Evolutionary conservation across 2,888 invertebrate species (phyloP), one percentile per base, ranked within the genome.

Genomic region (Phengaris arion): DNA sequence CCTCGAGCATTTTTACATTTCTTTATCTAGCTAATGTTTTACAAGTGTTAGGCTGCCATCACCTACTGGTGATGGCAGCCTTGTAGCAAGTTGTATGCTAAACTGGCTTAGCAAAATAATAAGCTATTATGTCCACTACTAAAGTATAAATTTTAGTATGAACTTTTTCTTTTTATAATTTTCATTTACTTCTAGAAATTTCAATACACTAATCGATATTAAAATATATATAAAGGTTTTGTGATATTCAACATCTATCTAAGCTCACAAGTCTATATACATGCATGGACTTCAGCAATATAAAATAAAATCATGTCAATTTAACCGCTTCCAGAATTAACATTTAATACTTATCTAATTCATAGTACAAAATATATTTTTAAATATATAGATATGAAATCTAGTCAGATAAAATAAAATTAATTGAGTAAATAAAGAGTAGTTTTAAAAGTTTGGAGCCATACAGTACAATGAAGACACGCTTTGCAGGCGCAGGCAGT

Each of bases 351-450:
- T 72, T 72, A 54, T 22, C 51, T 52, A 54, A 10, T 72, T 72
- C 72, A 72, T 72, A 72, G 54, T 72, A 72, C 72, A 72, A 72
- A 72, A 72, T 72, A 72, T 72, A 72, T 72, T 72, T 72, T 72
- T 54, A 72, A 72, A 72, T 72, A 72, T 72, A 72, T 52, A 72
- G 72, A 72, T 72, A 72, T 54, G 72, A 54, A 72, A 72, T 72
- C 12, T 52, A 54, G 72, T 52, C 72, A 72, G 8, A 72, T 72
- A 72, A 54, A 54, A 22, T 72, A 6, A 68, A 35, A 46, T 52
- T 12, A 72, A 52, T 22, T 22, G 52, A 13, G 7, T 22, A 54
- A 35, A 72, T 52, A 72, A 72, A 72, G 72, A 72, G 72, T 72
- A 54, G 72, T 72, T 72, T 72, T 72, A 45, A 35, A 35, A 72